A percentile compares a stretch with the other conserved stretches of the same genome.
Conservation (phyloP, 2,888 invertebrate species). For the Apamea monoglypha region DNA sequence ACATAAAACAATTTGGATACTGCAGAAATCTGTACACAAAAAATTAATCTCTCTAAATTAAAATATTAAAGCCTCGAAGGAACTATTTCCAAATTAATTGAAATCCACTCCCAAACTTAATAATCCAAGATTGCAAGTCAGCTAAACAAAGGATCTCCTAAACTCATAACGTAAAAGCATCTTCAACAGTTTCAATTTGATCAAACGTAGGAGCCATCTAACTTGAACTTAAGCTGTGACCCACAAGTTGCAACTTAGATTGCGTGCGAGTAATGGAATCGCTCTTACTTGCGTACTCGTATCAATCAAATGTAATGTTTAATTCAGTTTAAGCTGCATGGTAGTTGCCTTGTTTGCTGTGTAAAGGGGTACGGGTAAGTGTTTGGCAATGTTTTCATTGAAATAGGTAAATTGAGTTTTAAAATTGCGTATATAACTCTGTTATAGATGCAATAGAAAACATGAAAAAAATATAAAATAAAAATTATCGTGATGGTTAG, state of each 20-base stretch:
- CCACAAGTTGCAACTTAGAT: slow-evolving; percentile 65
- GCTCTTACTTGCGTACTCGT: slow-evolving; percentile 56
- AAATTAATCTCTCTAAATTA: too few species aligned
- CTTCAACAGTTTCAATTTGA: slow-evolving; percentile 59
- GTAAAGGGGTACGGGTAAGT: slow-evolving; percentile 16
- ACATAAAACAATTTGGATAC: too few species aligned
- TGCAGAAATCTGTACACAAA: too few species aligned
- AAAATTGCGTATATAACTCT: too few species aligned
- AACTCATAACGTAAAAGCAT: slow-evolving; percentile 61
- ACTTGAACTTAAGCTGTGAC: slow-evolving; percentile 61
- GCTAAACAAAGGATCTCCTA: slow-evolving; percentile 47
- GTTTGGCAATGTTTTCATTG: slow-evolving; percentile 8
- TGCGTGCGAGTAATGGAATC: slow-evolving; percentile 64
- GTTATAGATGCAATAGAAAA: too few species aligned
- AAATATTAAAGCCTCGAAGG: background rate
- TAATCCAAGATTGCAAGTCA: slow-evolving; percentile 39
- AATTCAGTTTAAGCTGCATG: slow-evolving; percentile 61
- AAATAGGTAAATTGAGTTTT: background rate
- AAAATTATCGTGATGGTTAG: too few species aligned
- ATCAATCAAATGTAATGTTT: slow-evolving; percentile 64
- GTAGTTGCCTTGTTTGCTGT: slow-evolving; percentile 26
- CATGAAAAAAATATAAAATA: too few species aligned
- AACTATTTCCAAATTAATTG: slow-evolving; percentile 21
- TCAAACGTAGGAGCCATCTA: slow-evolving; percentile 56
- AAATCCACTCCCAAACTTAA: slow-evolving; percentile 26